A percentile compares a stretch with the other conserved stretches of the same genome.
phyloP scores from a whole-genome alignment of 35 echinoderm and acorn worm species.

The Eucidaris tribuloides region DNA sequence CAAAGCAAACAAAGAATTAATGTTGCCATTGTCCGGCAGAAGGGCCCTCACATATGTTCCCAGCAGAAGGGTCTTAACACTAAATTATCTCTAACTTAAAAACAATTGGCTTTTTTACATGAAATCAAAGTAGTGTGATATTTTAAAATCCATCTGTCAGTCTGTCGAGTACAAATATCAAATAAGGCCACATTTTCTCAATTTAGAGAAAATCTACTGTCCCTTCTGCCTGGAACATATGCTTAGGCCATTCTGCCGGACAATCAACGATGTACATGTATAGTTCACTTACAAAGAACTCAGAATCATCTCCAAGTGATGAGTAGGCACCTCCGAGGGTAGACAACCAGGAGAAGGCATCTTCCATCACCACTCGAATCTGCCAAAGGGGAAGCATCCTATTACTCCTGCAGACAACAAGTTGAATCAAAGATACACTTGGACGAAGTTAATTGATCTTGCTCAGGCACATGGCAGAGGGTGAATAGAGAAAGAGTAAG shows the following conservation, averaged over 20 bases:
- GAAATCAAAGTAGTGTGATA: not conserved
- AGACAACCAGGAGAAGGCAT: conserved; percentile 94
- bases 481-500: not conserved
- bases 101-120: not conserved
- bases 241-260: not conserved
- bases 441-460: too few species aligned
- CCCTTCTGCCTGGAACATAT: not conserved
- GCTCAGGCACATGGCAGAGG: too few species aligned
- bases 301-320: conserved; percentile 72
- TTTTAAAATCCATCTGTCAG: not conserved
- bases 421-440: too few species aligned
- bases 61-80: too few species aligned
- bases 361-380: conserved; percentile 68
- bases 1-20: too few species aligned
- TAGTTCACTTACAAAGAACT: conserved; percentile 73
- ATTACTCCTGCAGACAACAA: conserved; percentile 48
- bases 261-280: not conserved
- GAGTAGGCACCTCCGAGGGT: conserved; percentile 95
- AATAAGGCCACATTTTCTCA: not conserved
- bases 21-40: too few species aligned
- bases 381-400: conserved; percentile 73
- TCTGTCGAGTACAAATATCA: not conserved
- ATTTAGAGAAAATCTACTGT: not conserved
- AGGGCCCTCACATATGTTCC: too few species aligned
- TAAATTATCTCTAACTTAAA: too few species aligned